phyloP scores from a whole-genome alignment of 1,140 invertebrate genomes.

The Mesaphorura yosii region DNA sequence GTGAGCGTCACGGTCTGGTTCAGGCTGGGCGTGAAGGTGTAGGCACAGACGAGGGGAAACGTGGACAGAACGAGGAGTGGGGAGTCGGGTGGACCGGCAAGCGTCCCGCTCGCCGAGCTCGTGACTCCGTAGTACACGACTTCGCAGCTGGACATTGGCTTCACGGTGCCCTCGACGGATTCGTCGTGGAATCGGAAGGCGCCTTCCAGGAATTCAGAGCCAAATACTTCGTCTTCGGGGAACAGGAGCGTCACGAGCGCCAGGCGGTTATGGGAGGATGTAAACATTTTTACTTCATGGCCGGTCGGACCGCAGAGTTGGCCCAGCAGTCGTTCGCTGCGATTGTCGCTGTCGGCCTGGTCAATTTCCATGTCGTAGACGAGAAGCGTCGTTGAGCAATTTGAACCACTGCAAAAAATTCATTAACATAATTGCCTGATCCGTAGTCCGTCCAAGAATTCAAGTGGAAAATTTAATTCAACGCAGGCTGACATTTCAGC shows the following conservation, averaged over 20 bases:
- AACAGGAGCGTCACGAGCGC: conserved; percentile 22
- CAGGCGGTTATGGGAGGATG: conserved; percentile 37
- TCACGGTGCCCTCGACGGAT: conserved; percentile 56
- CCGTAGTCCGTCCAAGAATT: conserved; percentile 26
- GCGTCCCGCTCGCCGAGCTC: conserved; percentile 45
- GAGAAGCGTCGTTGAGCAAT: conserved; percentile 48
- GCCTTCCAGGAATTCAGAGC: conserved; percentile 49
- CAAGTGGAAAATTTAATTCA: neutral
- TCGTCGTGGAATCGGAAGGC: conserved; percentile 63
- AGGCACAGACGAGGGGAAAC: conserved; percentile 49
- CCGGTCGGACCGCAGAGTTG: conserved; percentile 23
- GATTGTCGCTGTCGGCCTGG: conserved; percentile 15
- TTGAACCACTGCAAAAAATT: conserved; percentile 45
- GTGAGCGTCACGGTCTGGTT: conserved; percentile 59
- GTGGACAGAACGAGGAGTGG: conserved; percentile 22
- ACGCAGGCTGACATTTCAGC: too few species aligned
- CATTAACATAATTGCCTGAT: too few species aligned
- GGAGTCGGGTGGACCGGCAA: conserved; percentile 25
- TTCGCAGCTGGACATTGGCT: conserved; percentile 57
- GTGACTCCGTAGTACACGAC: conserved; percentile 58
- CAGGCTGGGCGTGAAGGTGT: conserved; percentile 54
- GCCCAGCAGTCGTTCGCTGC: conserved; percentile 16
- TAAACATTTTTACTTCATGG: conserved; percentile 26
- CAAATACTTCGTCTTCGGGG: conserved; percentile 20
- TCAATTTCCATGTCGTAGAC: conserved; percentile 41